Evolutionary conservation across 2,888 invertebrate species (phyloP).

Genomic region (Apotomis turbidana): DNA sequence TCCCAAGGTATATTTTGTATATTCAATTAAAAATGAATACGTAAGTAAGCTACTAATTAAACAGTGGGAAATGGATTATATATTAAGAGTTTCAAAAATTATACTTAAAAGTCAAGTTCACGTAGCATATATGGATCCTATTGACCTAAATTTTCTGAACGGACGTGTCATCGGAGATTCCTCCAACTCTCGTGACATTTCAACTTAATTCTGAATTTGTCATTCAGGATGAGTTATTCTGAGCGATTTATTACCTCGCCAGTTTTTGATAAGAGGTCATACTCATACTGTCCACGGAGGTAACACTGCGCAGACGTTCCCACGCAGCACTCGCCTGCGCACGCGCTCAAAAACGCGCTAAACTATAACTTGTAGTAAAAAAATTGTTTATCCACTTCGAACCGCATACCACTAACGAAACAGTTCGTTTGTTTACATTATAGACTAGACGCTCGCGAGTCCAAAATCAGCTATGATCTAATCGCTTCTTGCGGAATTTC

Average conservation of each 20-base stretch:
- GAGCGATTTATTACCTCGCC: conserved; percentile 47
- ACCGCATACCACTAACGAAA: conserved; percentile 48
- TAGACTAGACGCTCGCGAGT: conserved; percentile 55
- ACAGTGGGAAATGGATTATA: too few species aligned
- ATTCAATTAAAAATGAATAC: too few species aligned
- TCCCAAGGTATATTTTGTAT: too few species aligned
- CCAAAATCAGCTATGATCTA: conserved; percentile 62
- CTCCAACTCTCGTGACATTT: conserved; percentile 16
- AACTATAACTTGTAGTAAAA: conserved; percentile 43
- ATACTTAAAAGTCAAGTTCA: background rate
- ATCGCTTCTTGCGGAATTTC: conserved; percentile 54
- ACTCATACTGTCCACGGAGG: conserved; percentile 52
- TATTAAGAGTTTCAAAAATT: background rate
- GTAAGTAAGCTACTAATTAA: too few species aligned
- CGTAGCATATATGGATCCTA: background rate
- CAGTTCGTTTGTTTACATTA: conserved; percentile 66
- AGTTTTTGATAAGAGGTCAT: conserved; percentile 71
- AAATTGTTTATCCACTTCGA: conserved; percentile 15
- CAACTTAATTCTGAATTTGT: conserved; percentile 22
- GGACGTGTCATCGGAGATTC: conserved; percentile 35
- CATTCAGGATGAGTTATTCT: conserved; percentile 40
- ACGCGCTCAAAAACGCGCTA: conserved; percentile 55
- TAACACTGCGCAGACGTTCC: conserved; percentile 59
- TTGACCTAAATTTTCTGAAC: conserved; percentile 26
- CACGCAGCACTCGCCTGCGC: conserved; percentile 57